phyloP scores from a whole-genome alignment of 2,888 invertebrate genomes.

The Hyalella azteca region DNA sequence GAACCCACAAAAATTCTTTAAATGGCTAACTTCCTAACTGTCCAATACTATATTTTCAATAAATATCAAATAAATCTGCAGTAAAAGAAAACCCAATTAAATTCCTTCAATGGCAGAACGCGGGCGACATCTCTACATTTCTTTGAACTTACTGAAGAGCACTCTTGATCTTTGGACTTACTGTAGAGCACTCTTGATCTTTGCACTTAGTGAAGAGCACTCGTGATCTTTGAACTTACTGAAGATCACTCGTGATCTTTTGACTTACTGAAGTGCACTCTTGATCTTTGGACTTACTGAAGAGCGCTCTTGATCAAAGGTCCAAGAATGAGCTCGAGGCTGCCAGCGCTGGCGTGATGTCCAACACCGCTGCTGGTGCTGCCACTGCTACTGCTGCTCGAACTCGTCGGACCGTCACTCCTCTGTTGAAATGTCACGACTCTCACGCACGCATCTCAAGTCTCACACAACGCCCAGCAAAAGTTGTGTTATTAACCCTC shows the following conservation, averaged over 20 bases:
- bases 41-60: too few species aligned
- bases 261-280: constrained; percentile 56
- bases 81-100: not conserved
- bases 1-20: too few species aligned
- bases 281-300: constrained; percentile 57
- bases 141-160: constrained; percentile 57
- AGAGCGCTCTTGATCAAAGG: constrained; percentile 57
- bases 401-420: constrained; percentile 22
- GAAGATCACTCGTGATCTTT: constrained; percentile 54
- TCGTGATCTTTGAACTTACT: constrained; percentile 58
- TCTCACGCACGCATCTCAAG: not conserved
- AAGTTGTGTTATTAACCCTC: too few species aligned
- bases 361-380: constrained; percentile 37
- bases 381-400: not conserved
- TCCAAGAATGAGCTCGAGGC: constrained; percentile 54
- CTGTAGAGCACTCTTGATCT: constrained; percentile 56
- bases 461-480: not conserved
- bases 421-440: constrained; percentile 27
- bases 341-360: constrained; percentile 47
- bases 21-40: too few species aligned
- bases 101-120: not conserved
- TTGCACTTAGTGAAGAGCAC: constrained; percentile 56
- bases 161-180: constrained; percentile 58
- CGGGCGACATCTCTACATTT: too few species aligned
- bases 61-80: too few species aligned